A percentile compares a stretch with the other conserved stretches of the same genome.
Conservation (phyloP, 2,797 vertebrate species). For the Typhlichthys eigenmanni region DNA sequence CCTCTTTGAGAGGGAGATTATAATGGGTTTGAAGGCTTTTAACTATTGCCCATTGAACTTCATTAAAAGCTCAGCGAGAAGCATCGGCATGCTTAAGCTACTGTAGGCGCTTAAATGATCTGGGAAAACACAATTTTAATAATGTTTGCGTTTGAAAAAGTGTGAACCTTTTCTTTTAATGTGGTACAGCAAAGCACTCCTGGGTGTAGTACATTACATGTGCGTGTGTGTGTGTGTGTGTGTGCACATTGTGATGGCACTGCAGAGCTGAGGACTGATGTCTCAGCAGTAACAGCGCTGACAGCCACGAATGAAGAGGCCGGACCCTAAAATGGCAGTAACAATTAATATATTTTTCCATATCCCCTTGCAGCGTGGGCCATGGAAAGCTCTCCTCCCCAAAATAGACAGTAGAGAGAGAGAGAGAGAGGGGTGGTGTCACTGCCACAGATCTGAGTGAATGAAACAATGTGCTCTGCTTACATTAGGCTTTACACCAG, state of each 20-base stretch:
- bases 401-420: conserved; percentile 30
- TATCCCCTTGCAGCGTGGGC: conserved; percentile 42
- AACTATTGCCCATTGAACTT: no score
- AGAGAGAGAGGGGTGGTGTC: conserved; percentile 7
- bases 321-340: conserved; percentile 53
- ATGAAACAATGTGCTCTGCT: conserved; percentile 43
- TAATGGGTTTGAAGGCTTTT: no score
- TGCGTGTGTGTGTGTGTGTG: conserved; percentile 17
- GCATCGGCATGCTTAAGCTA: no score
- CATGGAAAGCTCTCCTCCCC: conserved; percentile 23
- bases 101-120: no score
- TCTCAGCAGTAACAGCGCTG: conserved; percentile 58
- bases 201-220: conserved; percentile 5
- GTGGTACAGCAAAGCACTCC: no score
- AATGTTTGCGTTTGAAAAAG: no score
- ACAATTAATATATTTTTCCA: conserved; percentile 68
- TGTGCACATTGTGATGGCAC: neutral
- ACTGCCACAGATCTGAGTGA: conserved; percentile 45
- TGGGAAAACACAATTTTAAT: no score
- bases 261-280: conserved; percentile 56
- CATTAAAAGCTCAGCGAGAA: no score
- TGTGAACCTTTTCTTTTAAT: neutral
- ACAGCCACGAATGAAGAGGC: conserved; percentile 57
- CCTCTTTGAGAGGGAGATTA: no score
- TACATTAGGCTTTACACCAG: conserved; percentile 42